phyloP scores from a whole-genome alignment of 2,888 invertebrate genomes.

The Emmelina monodactyla region DNA sequence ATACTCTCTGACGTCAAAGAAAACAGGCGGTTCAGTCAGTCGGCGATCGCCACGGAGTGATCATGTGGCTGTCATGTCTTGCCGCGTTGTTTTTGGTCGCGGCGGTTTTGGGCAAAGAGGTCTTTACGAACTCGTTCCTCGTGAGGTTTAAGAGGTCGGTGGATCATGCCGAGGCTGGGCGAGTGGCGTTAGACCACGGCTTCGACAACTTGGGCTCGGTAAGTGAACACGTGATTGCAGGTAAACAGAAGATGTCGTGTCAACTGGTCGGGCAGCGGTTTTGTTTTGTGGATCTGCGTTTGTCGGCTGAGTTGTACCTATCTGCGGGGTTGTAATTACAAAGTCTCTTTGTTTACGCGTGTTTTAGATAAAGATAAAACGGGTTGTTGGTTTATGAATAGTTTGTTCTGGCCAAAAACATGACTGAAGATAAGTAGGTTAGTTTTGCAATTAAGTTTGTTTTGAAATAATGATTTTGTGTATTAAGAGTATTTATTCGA shows the following conservation, averaged over 20 bases:
- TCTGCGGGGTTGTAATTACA: too few relatives aligned
- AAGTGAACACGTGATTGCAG: slow-evolving; percentile 67
- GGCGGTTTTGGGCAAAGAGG: slow-evolving; percentile 59
- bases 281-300: too few relatives aligned
- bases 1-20: slow-evolving; percentile 54
- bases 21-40: slow-evolving; percentile 47
- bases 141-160: slow-evolving; percentile 86
- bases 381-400: too few relatives aligned
- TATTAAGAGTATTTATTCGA: too few relatives aligned
- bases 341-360: too few relatives aligned
- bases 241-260: slow-evolving; percentile 43
- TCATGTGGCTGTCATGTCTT: slow-evolving; percentile 58
- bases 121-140: slow-evolving; percentile 96
- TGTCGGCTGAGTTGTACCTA: too few relatives aligned
- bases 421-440: too few relatives aligned
- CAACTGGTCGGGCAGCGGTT: too few relatives aligned
- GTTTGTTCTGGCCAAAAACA: too few relatives aligned
- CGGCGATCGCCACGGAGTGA: slow-evolving; percentile 44
- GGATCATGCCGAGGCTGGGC: slow-evolving; percentile 77
- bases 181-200: slow-evolving; percentile 87
- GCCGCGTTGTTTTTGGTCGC: slow-evolving; percentile 48
- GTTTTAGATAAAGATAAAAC: too few relatives aligned
- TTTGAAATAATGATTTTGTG: too few relatives aligned
- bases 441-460: too few relatives aligned
- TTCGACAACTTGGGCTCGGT: slow-evolving; percentile 96